A percentile compares a stretch with the other conserved stretches of the same genome.
Conservation (phyloP, 2,797 vertebrate genomes). For the Argyrosomus regius region DNA sequence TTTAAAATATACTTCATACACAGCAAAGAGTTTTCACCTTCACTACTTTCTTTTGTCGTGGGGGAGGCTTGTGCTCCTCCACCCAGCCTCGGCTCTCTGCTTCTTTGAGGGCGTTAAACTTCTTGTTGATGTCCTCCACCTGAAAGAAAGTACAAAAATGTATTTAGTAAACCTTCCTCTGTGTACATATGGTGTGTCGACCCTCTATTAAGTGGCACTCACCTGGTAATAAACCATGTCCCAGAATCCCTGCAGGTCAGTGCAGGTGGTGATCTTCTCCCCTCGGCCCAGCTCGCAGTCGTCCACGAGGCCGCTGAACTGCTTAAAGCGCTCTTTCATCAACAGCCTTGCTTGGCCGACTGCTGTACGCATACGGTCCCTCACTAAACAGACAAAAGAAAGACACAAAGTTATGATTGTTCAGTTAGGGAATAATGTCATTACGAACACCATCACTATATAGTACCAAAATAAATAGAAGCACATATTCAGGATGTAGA, state of each 20-base stretch:
- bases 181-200: accelerated
- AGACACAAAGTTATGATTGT: background rate
- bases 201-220: background rate
- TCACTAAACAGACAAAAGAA: conserved; percentile 80
- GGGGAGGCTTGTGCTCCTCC: conserved; percentile 77
- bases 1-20: background rate
- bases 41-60: conserved; percentile 78
- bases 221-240: conserved; percentile 98
- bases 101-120: conserved; percentile 89
- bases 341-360: conserved; percentile 94
- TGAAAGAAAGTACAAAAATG: conserved; percentile 59
- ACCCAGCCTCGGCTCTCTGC: conserved; percentile 90
- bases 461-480: background rate
- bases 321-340: conserved; percentile 93
- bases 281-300: conserved; percentile 92
- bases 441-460: background rate
- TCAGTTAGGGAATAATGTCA: background rate
- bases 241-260: conserved; percentile 97
- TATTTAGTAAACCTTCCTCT: background rate
- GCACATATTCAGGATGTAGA: background rate
- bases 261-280: conserved; percentile 90
- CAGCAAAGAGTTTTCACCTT: conserved; percentile 82
- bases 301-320: conserved; percentile 93
- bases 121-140: conserved; percentile 92
- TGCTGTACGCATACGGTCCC: conserved; percentile 90